Base-by-base conservation (phyloP, 2,888 invertebrate species). In the Buathra laborator region DNA sequence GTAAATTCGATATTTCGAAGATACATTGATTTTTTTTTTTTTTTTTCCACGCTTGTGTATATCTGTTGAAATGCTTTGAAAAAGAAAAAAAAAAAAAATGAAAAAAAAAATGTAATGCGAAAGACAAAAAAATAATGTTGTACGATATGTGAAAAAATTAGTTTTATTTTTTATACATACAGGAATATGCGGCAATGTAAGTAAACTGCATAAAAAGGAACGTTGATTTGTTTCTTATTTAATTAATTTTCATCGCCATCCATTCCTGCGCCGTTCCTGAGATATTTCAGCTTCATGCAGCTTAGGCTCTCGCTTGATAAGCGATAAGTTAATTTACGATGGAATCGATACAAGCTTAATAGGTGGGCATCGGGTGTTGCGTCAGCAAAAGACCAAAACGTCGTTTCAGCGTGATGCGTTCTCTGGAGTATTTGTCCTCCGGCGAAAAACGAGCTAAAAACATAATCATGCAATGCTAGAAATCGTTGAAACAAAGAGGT, bases 341-440 rank as follows among this genome's bases (percentile, higher is more conserved):
- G 19, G 43, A 6, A 64, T 4, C 29, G 10, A 29, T 7, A 24
- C 19, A 68, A n/a, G 95, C 9, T 9, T 94, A 97, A 93, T 96
- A 96, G 68, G 96, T 94, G 56, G 96, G 96, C 91, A 96, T 95
- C 9, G 98, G 96, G 91, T 97, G 96, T 92, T 99, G 98, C 12
- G 98, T 98, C 9, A 97, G 95, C 29, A 99, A 95, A 19, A 99
- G 95, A 29, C 97, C 97, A 94, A 98, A 99, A 91, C 99, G 95
- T 93, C 97, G 97, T 94, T 99, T 99, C 86, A 98, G 96, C 10
- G 96, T 97, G 86, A 99, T 96, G 89, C 99, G 95, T 90, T 99
- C 97, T 87, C 97, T 96, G 1, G 98, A 99, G 94, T 97, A 98
- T 94, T 98, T 97, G 93, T 99, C 99, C 94, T 99, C 98, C 0